A percentile compares a stretch with the other conserved stretches of the same genome.
These are phyloP conservation scores for Aphodius granarius DNA, from an alignment of 2,888 invertebrate genomes.

Conservation along the genomic window DNA sequence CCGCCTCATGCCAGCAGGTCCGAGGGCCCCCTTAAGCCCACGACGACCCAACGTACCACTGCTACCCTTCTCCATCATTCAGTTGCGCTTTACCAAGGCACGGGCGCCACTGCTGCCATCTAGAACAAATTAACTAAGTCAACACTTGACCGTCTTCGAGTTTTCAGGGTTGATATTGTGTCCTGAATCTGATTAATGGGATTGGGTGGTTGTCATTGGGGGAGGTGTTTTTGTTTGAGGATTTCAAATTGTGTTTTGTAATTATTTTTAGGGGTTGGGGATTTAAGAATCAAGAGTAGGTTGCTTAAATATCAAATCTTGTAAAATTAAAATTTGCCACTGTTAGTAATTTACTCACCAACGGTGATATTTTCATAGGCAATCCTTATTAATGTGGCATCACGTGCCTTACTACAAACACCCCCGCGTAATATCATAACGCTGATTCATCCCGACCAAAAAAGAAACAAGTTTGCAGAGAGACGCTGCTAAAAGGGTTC, in stretches of 20 bases:
- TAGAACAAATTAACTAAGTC: constrained; percentile 37
- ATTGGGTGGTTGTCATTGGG: not conserved
- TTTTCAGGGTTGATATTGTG: not conserved
- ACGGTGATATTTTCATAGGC: constrained; percentile 6
- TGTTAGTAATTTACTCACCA: too few species aligned
- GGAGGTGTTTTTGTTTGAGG: not conserved
- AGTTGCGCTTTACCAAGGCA: not conserved
- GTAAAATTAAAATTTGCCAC: too few species aligned
- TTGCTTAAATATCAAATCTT: too few species aligned
- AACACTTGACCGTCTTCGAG: constrained; percentile 11
- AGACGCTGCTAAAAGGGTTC: not conserved
- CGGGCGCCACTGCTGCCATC: constrained; percentile 38
- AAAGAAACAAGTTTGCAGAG: not conserved
- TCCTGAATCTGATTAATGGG: not conserved
- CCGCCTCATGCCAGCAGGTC: constrained; percentile 52
- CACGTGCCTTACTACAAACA: not conserved
- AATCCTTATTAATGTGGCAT: constrained; percentile 6
- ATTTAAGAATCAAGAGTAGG: too few species aligned
- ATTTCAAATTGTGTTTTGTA: not conserved
- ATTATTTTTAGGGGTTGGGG: not conserved
- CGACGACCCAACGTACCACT: constrained; percentile 51
- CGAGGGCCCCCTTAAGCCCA: constrained; percentile 42
- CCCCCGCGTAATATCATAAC: not conserved
- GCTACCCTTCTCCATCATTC: constrained; percentile 45
- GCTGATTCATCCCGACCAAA: not conserved